Conservation (phyloP, 2,113 vertebrate genomes). For the Crotophaga sulcirostris region DNA sequence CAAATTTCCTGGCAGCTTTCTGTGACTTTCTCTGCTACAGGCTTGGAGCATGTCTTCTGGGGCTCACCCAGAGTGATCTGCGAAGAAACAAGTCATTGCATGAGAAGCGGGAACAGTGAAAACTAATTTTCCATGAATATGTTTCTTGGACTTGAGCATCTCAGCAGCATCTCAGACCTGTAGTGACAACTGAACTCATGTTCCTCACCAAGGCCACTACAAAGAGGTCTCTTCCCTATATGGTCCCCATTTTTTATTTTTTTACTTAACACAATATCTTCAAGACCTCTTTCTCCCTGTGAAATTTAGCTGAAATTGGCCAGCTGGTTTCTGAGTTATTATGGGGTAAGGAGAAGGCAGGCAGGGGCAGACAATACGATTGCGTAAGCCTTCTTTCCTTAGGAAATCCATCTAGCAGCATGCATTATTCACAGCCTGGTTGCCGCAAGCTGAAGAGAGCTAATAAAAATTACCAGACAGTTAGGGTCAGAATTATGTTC, state of each 20-base stretch:
- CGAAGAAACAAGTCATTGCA: slow-evolving; percentile 41
- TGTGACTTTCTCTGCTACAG: slow-evolving; percentile 82
- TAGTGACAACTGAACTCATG: neutral
- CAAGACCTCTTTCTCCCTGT: neutral
- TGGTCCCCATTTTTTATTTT: neutral
- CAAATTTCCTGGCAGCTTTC: slow-evolving; percentile 89
- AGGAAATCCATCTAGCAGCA: slow-evolving; percentile 54
- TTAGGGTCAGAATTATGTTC: slow-evolving; percentile 14
- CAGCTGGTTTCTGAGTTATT: slow-evolving; percentile 10
- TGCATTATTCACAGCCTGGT: slow-evolving; percentile 49
- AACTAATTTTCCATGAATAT: neutral
- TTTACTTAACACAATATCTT: neutral
- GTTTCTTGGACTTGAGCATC: neutral
- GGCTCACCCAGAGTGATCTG: slow-evolving; percentile 88
- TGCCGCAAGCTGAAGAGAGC: slow-evolving; percentile 24
- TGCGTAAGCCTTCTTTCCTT: slow-evolving; percentile 40
- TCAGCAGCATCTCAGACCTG: neutral
- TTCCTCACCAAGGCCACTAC: neutral
- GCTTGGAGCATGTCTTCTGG: slow-evolving; percentile 92
- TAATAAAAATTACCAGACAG: slow-evolving; percentile 40
- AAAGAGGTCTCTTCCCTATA: neutral
- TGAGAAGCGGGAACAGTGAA: slow-evolving; percentile 18
- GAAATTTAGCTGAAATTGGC: neutral
- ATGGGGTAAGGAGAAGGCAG: neutral
- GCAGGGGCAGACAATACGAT: slow-evolving; percentile 12